phyloP scores from a whole-genome alignment of 2,113 vertebrate genomes.

The Callithrix jacchus region DNA sequence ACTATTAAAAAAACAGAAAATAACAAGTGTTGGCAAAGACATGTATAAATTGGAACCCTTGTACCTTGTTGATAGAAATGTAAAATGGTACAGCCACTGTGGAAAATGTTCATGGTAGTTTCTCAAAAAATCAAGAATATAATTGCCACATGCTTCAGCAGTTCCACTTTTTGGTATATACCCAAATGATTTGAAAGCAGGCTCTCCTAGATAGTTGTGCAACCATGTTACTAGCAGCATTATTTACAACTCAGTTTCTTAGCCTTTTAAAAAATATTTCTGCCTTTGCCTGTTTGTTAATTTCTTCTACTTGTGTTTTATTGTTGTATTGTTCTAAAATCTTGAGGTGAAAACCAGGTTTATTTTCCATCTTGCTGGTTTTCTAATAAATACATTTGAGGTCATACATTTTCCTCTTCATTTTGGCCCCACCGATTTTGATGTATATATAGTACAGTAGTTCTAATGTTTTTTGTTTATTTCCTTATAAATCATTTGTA shows the following conservation, averaged over 20 bases:
- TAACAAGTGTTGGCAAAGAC: background rate
- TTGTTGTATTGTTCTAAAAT: constrained; percentile 1
- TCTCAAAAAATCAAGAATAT: background rate
- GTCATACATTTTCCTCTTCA: background rate
- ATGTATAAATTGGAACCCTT: background rate
- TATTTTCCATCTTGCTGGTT: background rate
- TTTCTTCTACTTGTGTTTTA: background rate
- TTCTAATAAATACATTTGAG: background rate
- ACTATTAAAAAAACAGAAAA: background rate
- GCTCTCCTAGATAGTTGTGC: too few species aligned
- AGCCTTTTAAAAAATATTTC: background rate
- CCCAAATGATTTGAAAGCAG: too few species aligned
- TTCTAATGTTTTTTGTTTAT: background rate
- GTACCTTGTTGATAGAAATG: background rate
- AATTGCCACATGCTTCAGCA: background rate
- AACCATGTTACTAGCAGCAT: too few species aligned
- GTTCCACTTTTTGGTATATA: background rate
- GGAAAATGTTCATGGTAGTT: background rate
- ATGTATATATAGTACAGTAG: background rate
- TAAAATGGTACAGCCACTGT: background rate
- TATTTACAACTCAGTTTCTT: background rate
- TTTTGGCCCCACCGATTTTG: background rate
- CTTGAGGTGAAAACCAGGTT: background rate
- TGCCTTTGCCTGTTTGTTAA: background rate
- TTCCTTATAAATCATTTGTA: background rate